These are phyloP conservation scores for Xylophagus ater DNA, from an alignment of 2,888 invertebrate genomes.

Conservation along the genomic window DNA sequence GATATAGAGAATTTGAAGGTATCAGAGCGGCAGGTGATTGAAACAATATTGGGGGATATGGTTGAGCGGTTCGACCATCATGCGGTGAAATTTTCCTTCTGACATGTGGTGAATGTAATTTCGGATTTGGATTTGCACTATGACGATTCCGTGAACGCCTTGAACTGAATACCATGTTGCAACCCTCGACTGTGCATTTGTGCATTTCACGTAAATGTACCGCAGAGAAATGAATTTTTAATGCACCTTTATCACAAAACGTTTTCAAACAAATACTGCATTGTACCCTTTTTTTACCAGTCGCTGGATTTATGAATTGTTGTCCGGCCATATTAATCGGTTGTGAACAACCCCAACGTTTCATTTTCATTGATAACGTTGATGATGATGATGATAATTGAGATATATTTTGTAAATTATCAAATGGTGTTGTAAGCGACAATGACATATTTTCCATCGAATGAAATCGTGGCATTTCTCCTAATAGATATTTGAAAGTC, in stretches of 20 bases:
- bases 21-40: conserved; percentile 46
- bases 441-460: conserved; percentile 22
- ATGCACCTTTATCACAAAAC: conserved; percentile 97
- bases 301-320: conserved; percentile 74
- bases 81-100: conserved; percentile 86
- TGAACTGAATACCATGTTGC: conserved; percentile 97
- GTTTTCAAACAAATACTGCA: conserved; percentile 96
- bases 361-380: conserved; percentile 25
- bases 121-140: conserved; percentile 95
- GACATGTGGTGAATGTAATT: conserved; percentile 90
- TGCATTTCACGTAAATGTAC: conserved; percentile 98
- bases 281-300: conserved; percentile 91
- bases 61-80: conserved; percentile 77
- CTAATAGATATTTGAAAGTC: no score
- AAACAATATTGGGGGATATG: conserved; percentile 55
- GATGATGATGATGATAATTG: conserved; percentile 23
- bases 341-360: conserved; percentile 54
- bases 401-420: not conserved
- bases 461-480: conserved; percentile 26
- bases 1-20: conserved; percentile 43
- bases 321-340: conserved; percentile 74
- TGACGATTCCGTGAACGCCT: conserved; percentile 88
- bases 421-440: conserved; percentile 20
- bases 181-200: conserved; percentile 94
- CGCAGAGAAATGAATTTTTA: conserved; percentile 97